Base-by-base conservation (phyloP, 2,888 invertebrate species). In the Netelia inedita region DNA sequence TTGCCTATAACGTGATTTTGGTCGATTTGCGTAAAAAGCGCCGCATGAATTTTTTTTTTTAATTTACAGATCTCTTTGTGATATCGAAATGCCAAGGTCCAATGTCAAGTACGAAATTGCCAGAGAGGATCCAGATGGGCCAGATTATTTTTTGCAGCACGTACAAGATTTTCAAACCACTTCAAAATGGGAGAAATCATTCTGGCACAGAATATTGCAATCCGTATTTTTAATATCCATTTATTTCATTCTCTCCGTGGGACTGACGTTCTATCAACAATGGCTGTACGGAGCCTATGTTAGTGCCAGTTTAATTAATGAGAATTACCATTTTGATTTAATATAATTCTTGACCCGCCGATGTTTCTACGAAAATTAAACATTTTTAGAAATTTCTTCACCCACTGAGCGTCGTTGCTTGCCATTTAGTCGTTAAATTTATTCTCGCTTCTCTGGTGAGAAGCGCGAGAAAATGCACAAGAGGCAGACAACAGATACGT, bases 221-320 rank as follows among this genome's bases (percentile, higher is more conserved):
- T 94, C 94, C 9, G 86, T 92, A 53, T 83, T 92, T 68, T 93
- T 98, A 65, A 97, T 99, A 86, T 93, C 97, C 2, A 94, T 98
- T 66, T 99, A 99, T 94, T 98, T 98, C 93, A 95, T 96, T 11
- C 95, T 99, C 78, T 99, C 99, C 14, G 98, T 99, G 90, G 97
- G 98, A 65, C 95, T 99, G 74, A 99, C 99, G 10, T 99, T 99
- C 94, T 99, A 99, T 94, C 99, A 99, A 94, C 96, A 98, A 95
- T 97, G 97, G 96, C 96, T 99, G 76, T 95, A 98, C 87, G 96
- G 97, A 95, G 98, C 98, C 94, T 91, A 91, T 81, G 92, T 92
- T 82, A 91, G 91, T 91, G 85, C 10, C 8, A 78, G 28, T 6
- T 46, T 72, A 43, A 28, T 61, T 71, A 61, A 74, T 53, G 41